phyloP scores from a whole-genome alignment of 1,140 invertebrate genomes.

The Drosophila obscura region DNA sequence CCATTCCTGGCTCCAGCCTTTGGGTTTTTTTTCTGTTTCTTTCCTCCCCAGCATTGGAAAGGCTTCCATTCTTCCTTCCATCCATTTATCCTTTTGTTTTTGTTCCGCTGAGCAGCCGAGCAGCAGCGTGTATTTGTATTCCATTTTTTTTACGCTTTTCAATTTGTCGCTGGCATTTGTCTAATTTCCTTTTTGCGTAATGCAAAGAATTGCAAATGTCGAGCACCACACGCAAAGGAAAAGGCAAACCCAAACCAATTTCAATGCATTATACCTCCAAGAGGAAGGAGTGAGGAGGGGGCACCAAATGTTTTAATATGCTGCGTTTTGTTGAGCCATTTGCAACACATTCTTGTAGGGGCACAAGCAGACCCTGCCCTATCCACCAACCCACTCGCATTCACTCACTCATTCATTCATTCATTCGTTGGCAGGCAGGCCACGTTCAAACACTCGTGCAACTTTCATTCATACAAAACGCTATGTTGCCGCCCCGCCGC shows the following conservation, averaged over 20 bases:
- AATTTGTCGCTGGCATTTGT: conserved; percentile 64
- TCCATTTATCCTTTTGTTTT: conserved; percentile 17
- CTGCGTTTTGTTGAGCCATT: conserved; percentile 61
- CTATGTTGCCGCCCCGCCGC: conserved; percentile 24
- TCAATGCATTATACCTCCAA: conserved; percentile 41
- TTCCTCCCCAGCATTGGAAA: conserved; percentile 29
- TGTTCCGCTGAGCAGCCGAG: background rate
- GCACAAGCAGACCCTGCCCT: background rate
- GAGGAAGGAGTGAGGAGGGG: background rate
- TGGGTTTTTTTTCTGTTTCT: conserved; percentile 11
- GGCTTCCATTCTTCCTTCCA: conserved; percentile 36
- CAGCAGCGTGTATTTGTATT: conserved; percentile 60
- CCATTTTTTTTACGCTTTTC: conserved; percentile 55
- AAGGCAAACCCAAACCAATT: conserved; percentile 34
- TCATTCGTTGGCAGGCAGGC: conserved; percentile 50
- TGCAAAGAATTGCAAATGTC: conserved; percentile 75
- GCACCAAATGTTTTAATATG: conserved; percentile 73
- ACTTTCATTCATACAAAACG: conserved; percentile 77
- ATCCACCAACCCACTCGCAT: conserved; percentile 27
- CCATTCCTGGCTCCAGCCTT: too few species aligned
- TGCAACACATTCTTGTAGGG: conserved; percentile 73
- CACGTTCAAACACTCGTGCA: conserved; percentile 66
- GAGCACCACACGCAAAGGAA: conserved; percentile 66
- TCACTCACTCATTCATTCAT: conserved; percentile 57
- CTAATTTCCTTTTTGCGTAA: conserved; percentile 64